Evolutionary conservation across 2,113 vertebrate genomes (phyloP).

Genomic region (Ictalurus punctatus): DNA sequence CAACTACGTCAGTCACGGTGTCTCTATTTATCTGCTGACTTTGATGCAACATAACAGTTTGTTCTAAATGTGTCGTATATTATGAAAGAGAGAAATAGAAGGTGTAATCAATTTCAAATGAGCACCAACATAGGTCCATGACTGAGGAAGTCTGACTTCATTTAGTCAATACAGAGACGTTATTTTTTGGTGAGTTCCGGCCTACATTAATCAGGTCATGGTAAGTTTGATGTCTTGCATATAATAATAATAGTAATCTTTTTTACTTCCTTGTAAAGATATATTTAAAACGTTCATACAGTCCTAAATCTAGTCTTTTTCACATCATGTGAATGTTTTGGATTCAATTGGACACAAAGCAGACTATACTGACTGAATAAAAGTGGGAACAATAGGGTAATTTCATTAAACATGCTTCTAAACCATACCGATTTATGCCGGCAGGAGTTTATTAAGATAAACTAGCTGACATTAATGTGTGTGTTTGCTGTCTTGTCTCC

Average conservation of each 20-base stretch:
- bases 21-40: slow-evolving; percentile 12
- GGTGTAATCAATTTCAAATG: not conserved
- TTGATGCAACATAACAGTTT: not conserved
- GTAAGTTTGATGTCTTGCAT: not conserved
- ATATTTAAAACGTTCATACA: not conserved
- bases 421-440: not conserved
- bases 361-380: not conserved
- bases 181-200: not conserved
- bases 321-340: not conserved
- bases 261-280: not conserved
- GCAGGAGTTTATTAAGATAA: not conserved
- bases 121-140: not conserved
- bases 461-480: slow-evolving; percentile 50
- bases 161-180: not conserved
- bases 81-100: not conserved
- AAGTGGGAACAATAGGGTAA: not conserved
- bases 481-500: slow-evolving; percentile 64
- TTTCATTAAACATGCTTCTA: not conserved
- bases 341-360: not conserved
- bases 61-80: not conserved
- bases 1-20: slow-evolving; percentile 26
- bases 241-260: not conserved
- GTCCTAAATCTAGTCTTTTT: not conserved
- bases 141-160: not conserved
- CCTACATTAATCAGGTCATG: not conserved